phyloP scores from a whole-genome alignment of 2,113 vertebrate species.

The Ranitomeya imitator region DNA sequence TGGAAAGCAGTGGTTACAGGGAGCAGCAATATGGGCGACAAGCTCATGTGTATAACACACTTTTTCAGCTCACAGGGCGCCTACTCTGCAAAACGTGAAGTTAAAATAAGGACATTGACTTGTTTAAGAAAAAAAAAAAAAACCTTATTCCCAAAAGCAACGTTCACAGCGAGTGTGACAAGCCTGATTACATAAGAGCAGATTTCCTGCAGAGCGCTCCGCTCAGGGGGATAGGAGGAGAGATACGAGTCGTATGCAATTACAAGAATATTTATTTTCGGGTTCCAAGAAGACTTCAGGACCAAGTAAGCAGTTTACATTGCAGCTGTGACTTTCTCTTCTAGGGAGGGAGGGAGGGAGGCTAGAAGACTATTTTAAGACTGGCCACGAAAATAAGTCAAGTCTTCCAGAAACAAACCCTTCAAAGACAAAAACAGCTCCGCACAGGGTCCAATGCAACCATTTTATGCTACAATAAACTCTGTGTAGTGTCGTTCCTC shows the following conservation, averaged over 20 bases:
- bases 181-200: not conserved
- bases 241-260: not conserved
- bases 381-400: not conserved
- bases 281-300: conserved; percentile 30
- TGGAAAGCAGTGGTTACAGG: too few species aligned
- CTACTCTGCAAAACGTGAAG: not conserved
- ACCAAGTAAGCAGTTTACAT: conserved; percentile 38
- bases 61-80: not conserved
- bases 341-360: conserved; percentile 32
- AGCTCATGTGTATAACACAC: not conserved
- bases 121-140: too few species aligned
- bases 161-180: not conserved
- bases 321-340: conserved; percentile 39
- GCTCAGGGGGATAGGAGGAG: not conserved
- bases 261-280: conserved; percentile 22
- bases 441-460: not conserved
- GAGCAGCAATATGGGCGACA: too few species aligned
- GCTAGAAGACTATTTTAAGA: conserved; percentile 20
- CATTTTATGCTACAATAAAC: not conserved
- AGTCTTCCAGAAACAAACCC: not conserved
- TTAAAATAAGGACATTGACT: conserved; percentile 5
- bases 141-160: not conserved
- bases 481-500: not conserved
- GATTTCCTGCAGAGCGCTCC: not conserved
- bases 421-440: not conserved